Evolutionary conservation across 92 coral and sea anemone genomes (phyloP).

Genomic region (Epizoanthus illoricatus): DNA sequence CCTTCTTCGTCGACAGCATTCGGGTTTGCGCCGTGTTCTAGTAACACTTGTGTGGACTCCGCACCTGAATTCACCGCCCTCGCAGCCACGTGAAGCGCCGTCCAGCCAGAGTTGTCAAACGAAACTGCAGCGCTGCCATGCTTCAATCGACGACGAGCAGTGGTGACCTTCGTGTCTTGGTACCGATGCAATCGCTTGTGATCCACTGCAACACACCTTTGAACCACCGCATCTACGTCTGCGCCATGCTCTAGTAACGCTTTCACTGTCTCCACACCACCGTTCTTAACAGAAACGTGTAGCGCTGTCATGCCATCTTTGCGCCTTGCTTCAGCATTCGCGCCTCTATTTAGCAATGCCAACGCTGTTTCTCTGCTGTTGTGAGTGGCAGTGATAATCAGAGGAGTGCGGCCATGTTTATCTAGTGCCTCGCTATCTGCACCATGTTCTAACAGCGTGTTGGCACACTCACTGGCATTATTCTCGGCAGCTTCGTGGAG

Average conservation of each 20-base stretch:
- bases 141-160: slow-evolving; percentile 4
- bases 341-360: slow-evolving; percentile 1
- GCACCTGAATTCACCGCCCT: neutral
- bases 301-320: slow-evolving; percentile 27
- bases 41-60: slow-evolving; percentile 15
- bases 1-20: slow-evolving; percentile 21
- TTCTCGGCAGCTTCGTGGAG: slow-evolving; percentile 32
- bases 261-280: slow-evolving; percentile 2
- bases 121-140: neutral
- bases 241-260: slow-evolving; percentile 17
- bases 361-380: slow-evolving; percentile 14
- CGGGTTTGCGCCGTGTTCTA: slow-evolving; percentile 20
- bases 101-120: slow-evolving; percentile 25
- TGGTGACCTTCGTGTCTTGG: slow-evolving; percentile 5
- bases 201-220: neutral
- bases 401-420: slow-evolving; percentile 29
- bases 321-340: slow-evolving; percentile 2
- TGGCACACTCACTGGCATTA: slow-evolving; percentile 27
- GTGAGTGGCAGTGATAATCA: slow-evolving; percentile 15
- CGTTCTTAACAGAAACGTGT: slow-evolving; percentile 20
- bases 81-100: slow-evolving; percentile 25
- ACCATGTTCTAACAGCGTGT: slow-evolving; percentile 3
- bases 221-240: slow-evolving; percentile 3
- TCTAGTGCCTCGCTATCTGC: slow-evolving; percentile 18
- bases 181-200: neutral